Base-by-base conservation (phyloP, 2,888 invertebrate species). In the Epsilonema sp. region DNA sequence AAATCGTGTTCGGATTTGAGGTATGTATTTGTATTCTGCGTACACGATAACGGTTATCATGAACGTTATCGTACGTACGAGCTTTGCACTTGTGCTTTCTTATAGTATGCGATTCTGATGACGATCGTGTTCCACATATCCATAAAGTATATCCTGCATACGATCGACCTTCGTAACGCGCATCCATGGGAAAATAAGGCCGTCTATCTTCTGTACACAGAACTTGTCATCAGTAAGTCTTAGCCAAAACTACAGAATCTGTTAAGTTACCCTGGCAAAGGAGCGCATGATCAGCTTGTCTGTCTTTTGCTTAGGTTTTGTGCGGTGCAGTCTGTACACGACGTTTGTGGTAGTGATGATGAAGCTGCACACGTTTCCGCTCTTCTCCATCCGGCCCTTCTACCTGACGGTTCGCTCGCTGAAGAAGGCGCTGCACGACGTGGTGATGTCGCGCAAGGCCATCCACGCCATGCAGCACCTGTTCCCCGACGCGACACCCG, bases 321-420 rank as follows among this genome's bases (percentile, higher is more conserved):
- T 74, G 45, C 75, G 78, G 66, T 78, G 89, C 38, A 62, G 77
- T 38, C 73, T 97, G 39, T 97, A 94, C 65, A 74, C 87, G 45
- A 75, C 82, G 36, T 97, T 97, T 67, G 84, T 92, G 52, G 77
- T 80, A 16, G 82, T 94, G 49, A 94, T 97, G 94, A 82, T 94
- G 36, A 78, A 82, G 64, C 82, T 94, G 50, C 94, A 92, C 69
- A 92, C 94, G 0, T 74, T 99, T 64, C 97, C 97, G 25, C 73
- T 99, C 59, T 99, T 99, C 71, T 90, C 92, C 36, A 85, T 99
- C 69, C 75, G 97, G 54, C 97, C 97, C 2, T 92, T 97, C 86
- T 99, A 99, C 71, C 82, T 92, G 64, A 87, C 94, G n/a, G 79
- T 94, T 74, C 78, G 83, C 79, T 69, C 71, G 8, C 26, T 40